These are phyloP conservation scores for Accipiter badius DNA, from an alignment of 2,797 vertebrate species.

Conservation along the genomic window DNA sequence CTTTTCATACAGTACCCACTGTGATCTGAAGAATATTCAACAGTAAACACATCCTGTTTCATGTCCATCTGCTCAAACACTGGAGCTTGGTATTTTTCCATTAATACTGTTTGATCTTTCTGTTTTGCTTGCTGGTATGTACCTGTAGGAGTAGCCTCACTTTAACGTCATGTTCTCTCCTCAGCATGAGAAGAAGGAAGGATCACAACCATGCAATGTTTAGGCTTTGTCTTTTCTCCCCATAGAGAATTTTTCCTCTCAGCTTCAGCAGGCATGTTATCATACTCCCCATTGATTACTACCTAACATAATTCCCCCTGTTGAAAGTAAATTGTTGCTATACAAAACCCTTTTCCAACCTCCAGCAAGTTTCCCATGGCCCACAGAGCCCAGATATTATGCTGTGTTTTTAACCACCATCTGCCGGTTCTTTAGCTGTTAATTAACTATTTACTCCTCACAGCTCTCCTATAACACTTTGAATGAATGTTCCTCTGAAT, in stretches of 20 bases:
- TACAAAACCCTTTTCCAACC: neutral
- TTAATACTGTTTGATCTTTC: neutral
- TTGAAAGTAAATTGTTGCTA: neutral
- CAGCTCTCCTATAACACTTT: neutral
- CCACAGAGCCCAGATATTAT: neutral
- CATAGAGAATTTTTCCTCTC: neutral
- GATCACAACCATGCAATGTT: neutral
- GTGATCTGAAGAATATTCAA: neutral
- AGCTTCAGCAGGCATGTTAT: neutral
- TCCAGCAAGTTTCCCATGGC: neutral
- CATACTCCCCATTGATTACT: neutral
- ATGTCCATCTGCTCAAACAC: slow-evolving; percentile 9
- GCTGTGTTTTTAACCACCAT: neutral
- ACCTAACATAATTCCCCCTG: neutral
- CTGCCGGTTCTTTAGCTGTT: slow-evolving; percentile 7
- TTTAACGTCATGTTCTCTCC: neutral
- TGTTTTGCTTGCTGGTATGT: neutral
- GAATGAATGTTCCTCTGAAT: neutral
- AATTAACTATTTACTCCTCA: slow-evolving; percentile 21
- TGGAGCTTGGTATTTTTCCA: neutral
- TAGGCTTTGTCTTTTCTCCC: neutral
- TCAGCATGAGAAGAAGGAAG: neutral
- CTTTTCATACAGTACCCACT: neutral
- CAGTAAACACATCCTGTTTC: neutral
- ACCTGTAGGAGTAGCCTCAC: neutral